Percentiles rank a stretch among this genome's conserved stretches.
These are phyloP conservation scores for Heliconius himera DNA, from an alignment of 1,140 invertebrate species.

Conservation along the genomic window DNA sequence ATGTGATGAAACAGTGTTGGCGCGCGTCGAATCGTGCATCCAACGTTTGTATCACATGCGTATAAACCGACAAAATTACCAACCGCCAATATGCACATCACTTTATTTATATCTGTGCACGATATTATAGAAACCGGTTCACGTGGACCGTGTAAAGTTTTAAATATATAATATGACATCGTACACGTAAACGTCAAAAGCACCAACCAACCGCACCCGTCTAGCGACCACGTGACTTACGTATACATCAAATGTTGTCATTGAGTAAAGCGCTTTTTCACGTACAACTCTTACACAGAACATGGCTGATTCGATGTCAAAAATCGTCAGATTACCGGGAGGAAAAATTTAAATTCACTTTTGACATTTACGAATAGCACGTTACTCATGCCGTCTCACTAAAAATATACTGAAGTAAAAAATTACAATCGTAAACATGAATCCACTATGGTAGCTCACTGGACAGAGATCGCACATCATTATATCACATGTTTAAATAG, in stretches of 20 bases:
- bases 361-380: conserved; percentile 76
- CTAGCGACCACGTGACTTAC: conserved; percentile 66
- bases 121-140: conserved; percentile 45
- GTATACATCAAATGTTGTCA: conserved; percentile 58
- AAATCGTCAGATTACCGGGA: conserved; percentile 37
- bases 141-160: conserved; percentile 42
- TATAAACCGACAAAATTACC: conserved; percentile 45
- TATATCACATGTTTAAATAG: conserved; percentile 77
- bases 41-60: conserved; percentile 20
- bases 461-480: conserved; percentile 72
- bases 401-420: conserved; percentile 76
- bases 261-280: conserved; percentile 69
- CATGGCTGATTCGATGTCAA: conserved; percentile 49
- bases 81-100: conserved; percentile 45
- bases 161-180: conserved; percentile 46
- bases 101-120: conserved; percentile 46
- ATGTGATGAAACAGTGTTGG: conserved; percentile 43
- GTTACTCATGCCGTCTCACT: conserved; percentile 70
- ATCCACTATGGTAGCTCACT: conserved; percentile 65
- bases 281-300: conserved; percentile 68
- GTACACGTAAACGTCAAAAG: conserved; percentile 72
- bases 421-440: conserved; percentile 78
- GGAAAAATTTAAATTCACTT: conserved; percentile 59
- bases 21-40: conserved; percentile 32
- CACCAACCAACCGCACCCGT: conserved; percentile 45